A percentile compares a stretch with the other conserved stretches of the same genome.
Conservation (phyloP, 23 tunicate species). For the Halocynthia roretzi region DNA sequence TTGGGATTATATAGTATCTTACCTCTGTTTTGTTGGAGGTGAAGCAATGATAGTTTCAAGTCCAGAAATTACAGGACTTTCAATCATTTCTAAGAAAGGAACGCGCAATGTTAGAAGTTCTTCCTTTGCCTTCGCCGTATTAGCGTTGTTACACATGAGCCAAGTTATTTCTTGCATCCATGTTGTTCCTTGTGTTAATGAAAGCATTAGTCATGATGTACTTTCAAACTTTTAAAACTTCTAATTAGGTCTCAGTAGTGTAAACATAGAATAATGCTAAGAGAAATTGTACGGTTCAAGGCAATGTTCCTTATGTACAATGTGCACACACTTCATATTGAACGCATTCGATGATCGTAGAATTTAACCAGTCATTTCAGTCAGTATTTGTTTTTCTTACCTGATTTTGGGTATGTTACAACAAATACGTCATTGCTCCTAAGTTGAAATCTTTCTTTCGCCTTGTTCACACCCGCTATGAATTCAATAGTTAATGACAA, state of each 20-base stretch:
- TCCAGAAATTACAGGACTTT: neutral
- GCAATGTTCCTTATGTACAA: too few relatives aligned
- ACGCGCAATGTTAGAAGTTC: neutral
- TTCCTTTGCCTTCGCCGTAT: conserved; percentile 1
- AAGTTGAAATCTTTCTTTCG: neutral
- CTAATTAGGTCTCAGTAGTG: too few relatives aligned
- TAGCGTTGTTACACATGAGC: conserved; percentile 11
- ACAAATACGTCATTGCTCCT: conserved; percentile 13
- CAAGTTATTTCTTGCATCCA: conserved; percentile 23
- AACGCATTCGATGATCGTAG: neutral
- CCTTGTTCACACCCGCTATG: neutral
- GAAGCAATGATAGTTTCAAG: neutral
- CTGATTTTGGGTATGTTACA: conserved; percentile 16
- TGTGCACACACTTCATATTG: too few relatives aligned
- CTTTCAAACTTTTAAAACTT: too few relatives aligned
- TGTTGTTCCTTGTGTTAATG: neutral
- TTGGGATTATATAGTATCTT: too few relatives aligned
- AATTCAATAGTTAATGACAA: neutral
- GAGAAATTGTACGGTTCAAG: neutral
- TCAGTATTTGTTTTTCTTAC: neutral
- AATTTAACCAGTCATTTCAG: neutral
- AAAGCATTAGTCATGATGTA: neutral
- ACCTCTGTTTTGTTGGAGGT: too few relatives aligned
- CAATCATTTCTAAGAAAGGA: neutral
- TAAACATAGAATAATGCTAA: too few relatives aligned